Percentiles rank a stretch among this genome's conserved stretches.
These are phyloP conservation scores for Drosophila aldrichi DNA, from an alignment of 2,888 invertebrate genomes.

Conservation along the genomic window DNA sequence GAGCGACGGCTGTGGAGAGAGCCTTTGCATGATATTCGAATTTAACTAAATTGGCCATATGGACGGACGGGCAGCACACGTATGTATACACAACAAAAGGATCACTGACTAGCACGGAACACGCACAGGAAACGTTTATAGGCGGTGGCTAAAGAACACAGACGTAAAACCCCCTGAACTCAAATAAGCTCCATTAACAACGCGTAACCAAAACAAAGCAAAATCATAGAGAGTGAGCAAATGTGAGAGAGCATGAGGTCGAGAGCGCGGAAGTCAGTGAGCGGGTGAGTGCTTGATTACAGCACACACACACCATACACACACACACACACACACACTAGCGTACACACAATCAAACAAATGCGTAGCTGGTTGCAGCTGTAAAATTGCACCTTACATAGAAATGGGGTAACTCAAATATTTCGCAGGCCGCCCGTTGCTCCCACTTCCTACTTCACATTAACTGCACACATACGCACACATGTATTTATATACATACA, in stretches of 20 bases:
- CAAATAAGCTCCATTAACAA: constrained; percentile 48
- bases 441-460: constrained; percentile 34
- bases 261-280: constrained; percentile 15
- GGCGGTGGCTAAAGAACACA: constrained; percentile 37
- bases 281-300: constrained; percentile 41
- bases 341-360: constrained; percentile 27
- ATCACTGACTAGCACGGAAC: constrained; percentile 62
- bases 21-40: constrained; percentile 28
- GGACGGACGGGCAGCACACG: neutral
- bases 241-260: constrained; percentile 3
- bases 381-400: constrained; percentile 58
- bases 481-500: constrained; percentile 9
- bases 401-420: constrained; percentile 48
- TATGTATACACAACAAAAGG: constrained; percentile 53
- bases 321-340: neutral
- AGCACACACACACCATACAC: constrained; percentile 39
- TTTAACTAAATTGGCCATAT: constrained; percentile 52
- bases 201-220: constrained; percentile 76
- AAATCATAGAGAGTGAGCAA: constrained; percentile 30
- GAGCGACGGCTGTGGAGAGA: constrained; percentile 7
- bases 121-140: constrained; percentile 68
- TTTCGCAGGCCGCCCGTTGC: constrained; percentile 32
- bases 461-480: constrained; percentile 3
- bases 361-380: constrained; percentile 55
- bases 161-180: constrained; percentile 15